Base-by-base conservation (phyloP, 2,888 invertebrate genomes). In the Terebella lapidaria region DNA sequence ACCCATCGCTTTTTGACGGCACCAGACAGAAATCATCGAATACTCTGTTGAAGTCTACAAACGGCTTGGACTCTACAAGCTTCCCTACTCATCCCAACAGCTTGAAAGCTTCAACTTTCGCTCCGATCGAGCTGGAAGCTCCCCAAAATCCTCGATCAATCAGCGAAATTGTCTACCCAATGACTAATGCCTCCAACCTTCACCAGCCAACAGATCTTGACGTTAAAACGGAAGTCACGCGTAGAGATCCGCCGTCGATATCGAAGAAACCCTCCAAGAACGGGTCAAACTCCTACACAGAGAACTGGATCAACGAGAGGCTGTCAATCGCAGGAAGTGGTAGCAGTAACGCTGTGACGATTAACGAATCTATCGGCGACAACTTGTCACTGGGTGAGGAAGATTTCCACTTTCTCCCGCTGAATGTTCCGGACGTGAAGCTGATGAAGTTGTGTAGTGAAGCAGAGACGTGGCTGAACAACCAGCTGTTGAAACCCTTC, bases 401-500 rank as follows among this genome's bases (percentile, higher is more conserved):
- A 24, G 68, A 68, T 45, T 67, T 61, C 45, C 62, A 67, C 29
- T 66, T 58, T 25, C 65, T 63, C 28, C 67, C 67, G 3, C 49
- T 60, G 28, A 65, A 57, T 15, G 58, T 68, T 1, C 71, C 71
- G 30, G 78, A 77, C 60, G 73, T 71, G 58, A 69, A 70, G 25
- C 66, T 79, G n/a, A 66, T 76, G 29, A 74, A 74, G 0, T 70
- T 79, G 27, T 76, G 75, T 59, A 73, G 68, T 57, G 75, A 78
- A 59, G 65, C 77, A 4, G 77, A 79, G 65, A 70, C 69, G 51
- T 57, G 76, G 62, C 69, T 79, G 24, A 74, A 73, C 58, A 67
- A 73, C 51, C 67, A 74, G 56, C 63, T 74, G 3, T 63, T 74
- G 25, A 60, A 71, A 47, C 76, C 74, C 3, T 70, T 72, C 35